Base-by-base conservation (phyloP, 1,140 invertebrate genomes). In the Hylaeus volcanicus region DNA sequence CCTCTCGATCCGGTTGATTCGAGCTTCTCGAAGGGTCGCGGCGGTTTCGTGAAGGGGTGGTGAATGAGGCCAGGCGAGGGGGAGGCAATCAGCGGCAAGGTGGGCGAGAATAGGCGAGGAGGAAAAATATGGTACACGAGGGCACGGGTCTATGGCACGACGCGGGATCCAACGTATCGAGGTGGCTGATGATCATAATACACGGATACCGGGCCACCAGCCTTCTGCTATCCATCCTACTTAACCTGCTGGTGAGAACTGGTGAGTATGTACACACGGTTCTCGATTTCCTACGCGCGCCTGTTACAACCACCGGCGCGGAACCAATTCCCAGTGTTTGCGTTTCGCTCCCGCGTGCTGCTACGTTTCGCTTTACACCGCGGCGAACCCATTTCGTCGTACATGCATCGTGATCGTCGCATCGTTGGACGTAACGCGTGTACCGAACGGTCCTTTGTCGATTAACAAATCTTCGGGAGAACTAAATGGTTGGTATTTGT, bases 161-260 rank as follows among this genome's bases (percentile, higher is more conserved):
- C 69, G 79, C 86, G 71, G 86, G 86, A 86, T 89, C 82, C 84
- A 86, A 74, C 73, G 75, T 84, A 76, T 88, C 86, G 66, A 87
- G 84, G 79, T 89, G 88, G 88, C 84, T 88, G 82, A 89, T 88
- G 86, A 88, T 88, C 76, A 83, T 89, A 86, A 87, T 88, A 84
- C 87, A 89, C 76, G 88, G 87, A 75, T 88, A 89, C 77, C 84
- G 81, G 63, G 82, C 84, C 65, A 88, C 86, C 80, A 86, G 78
- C 69, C 78, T 90, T 60, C 68, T 89, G 41, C 82, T 90, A 64
- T 90, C 85, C 55, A 75, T 90, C 78, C 83, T 90, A 26, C 84
- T 90, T 61, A 90, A 90, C 83, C 83, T 90, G 71, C 74, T 88
- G 81, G 84, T 88, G 80, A 85, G 85, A 82, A 89, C 89, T 63